Evolutionary conservation across 2,113 vertebrate species (phyloP).

Genomic region (Sander lucioperca): DNA sequence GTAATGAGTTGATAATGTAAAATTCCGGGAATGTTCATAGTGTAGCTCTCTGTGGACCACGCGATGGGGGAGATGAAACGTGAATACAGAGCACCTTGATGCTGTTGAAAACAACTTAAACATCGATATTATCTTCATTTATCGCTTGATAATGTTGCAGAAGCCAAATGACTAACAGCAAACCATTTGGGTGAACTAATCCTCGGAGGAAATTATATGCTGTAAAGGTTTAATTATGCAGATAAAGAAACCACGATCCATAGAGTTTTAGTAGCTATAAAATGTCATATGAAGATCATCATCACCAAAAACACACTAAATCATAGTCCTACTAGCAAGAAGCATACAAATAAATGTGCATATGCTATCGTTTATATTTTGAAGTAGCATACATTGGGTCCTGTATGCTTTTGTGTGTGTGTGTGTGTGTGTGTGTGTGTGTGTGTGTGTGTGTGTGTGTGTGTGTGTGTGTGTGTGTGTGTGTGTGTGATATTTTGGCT

Average conservation of each 20-base stretch:
- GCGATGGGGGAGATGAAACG: conserved; percentile 37
- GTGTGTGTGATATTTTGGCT: conserved; percentile 37
- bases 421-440: conserved; percentile 19
- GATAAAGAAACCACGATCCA: conserved; percentile 77
- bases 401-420: background rate
- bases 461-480: conserved; percentile 53
- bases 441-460: conserved; percentile 12
- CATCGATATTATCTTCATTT: conserved; percentile 44
- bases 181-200: conserved; percentile 75
- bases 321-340: conserved; percentile 81
- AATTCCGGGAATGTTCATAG: conserved; percentile 47
- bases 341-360: conserved; percentile 60
- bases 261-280: conserved; percentile 83
- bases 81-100: conserved; percentile 39
- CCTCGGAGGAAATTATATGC: conserved; percentile 78
- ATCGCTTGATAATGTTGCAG: conserved; percentile 29
- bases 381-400: conserved; percentile 22
- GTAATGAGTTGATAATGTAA: conserved; percentile 65
- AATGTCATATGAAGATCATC: conserved; percentile 82
- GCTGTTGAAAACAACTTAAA: conserved; percentile 28
- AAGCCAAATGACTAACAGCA: conserved; percentile 80
- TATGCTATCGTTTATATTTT: conserved; percentile 38
- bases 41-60: conserved; percentile 39
- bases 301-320: conserved; percentile 85
- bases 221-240: conserved; percentile 72